These are phyloP conservation scores for Notothenia coriiceps DNA, from an alignment of 2,113 vertebrate genomes.

Conservation along the genomic window DNA sequence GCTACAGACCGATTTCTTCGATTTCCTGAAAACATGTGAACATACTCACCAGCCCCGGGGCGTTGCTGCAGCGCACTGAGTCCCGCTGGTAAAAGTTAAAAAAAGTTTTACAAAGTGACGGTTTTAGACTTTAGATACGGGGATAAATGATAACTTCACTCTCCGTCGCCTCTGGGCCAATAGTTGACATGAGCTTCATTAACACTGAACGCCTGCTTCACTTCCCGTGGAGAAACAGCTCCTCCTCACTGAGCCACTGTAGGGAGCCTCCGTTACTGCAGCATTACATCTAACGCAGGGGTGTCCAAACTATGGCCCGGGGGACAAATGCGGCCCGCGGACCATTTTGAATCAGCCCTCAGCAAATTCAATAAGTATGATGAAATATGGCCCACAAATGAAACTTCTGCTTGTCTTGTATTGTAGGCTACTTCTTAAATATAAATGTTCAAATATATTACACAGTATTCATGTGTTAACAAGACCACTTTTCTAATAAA, in stretches of 20 bases:
- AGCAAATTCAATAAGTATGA: too few relatives aligned
- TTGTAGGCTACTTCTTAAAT: too few relatives aligned
- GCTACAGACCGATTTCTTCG: conserved; percentile 36
- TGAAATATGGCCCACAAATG: too few relatives aligned
- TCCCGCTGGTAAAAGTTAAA: background rate
- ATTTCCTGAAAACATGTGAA: conserved; percentile 70
- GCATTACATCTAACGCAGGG: too few relatives aligned
- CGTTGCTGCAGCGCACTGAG: conserved; percentile 40
- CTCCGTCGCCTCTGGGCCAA: conserved; percentile 48
- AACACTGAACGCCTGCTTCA: conserved; percentile 60
- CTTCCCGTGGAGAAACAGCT: conserved; percentile 70
- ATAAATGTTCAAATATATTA: too few relatives aligned
- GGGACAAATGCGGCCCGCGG: too few relatives aligned
- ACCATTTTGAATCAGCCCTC: too few relatives aligned
- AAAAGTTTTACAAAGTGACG: background rate
- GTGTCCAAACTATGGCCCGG: too few relatives aligned
- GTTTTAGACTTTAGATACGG: background rate
- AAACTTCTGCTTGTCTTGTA: too few relatives aligned
- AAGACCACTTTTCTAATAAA: too few relatives aligned
- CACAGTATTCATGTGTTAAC: too few relatives aligned
- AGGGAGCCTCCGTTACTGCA: too few relatives aligned
- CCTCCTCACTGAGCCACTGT: conserved; percentile 55
- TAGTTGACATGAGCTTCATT: conserved; percentile 42
- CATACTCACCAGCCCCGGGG: conserved; percentile 70
- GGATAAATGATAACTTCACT: conserved; percentile 17